Conservation (phyloP, 2,888 invertebrate genomes). For the Cheilosia urbana region DNA sequence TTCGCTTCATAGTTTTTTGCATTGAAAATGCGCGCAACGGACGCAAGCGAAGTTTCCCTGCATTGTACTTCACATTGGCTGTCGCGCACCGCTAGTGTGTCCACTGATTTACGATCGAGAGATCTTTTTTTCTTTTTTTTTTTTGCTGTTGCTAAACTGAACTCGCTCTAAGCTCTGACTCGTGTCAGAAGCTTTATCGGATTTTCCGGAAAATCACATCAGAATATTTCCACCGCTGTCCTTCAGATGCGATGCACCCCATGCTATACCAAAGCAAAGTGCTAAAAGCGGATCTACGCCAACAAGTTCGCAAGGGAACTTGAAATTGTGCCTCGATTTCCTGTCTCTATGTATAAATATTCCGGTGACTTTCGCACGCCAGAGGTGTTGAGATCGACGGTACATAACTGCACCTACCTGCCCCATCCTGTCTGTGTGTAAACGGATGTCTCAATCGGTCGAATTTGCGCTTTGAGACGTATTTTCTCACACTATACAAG, state of each 20-base stretch:
- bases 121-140: conserved; percentile 26
- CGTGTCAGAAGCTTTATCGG: conserved; percentile 60
- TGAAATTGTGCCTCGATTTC: conserved; percentile 58
- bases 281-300: conserved; percentile 55
- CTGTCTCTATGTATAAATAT: conserved; percentile 9
- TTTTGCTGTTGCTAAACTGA: background rate
- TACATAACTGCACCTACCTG: conserved; percentile 33
- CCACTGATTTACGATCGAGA: conserved; percentile 59
- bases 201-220: conserved; percentile 71
- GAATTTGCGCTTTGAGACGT: conserved; percentile 19
- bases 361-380: conserved; percentile 50
- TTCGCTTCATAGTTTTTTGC: conserved; percentile 40
- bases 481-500: conserved; percentile 66
- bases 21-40: conserved; percentile 45
- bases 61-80: conserved; percentile 40
- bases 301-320: conserved; percentile 23
- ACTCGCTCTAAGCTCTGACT: conserved; percentile 22
- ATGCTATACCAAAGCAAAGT: background rate
- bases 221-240: conserved; percentile 45
- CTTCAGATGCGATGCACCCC: conserved; percentile 30
- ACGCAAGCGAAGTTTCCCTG: conserved; percentile 50
- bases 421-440: conserved; percentile 43
- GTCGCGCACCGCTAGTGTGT: conserved; percentile 37
- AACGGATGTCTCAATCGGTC: conserved; percentile 72
- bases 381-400: conserved; percentile 40